These are phyloP conservation scores for Cebidichthys violaceus DNA, from an alignment of 2,113 vertebrate species.

Conservation along the genomic window DNA sequence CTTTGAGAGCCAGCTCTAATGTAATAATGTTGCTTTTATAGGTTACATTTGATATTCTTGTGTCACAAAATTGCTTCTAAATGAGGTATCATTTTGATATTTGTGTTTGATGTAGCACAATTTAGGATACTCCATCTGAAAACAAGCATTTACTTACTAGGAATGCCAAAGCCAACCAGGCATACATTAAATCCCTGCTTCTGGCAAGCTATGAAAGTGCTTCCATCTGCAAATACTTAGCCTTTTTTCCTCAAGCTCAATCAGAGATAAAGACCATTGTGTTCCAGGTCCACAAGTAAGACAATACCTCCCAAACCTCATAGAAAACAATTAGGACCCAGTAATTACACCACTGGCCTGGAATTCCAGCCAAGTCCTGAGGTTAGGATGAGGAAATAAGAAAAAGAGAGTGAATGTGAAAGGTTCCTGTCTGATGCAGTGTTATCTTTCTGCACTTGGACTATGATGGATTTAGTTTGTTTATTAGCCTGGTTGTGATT, in stretches of 20 bases:
- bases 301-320: conserved; percentile 76
- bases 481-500: conserved; percentile 68
- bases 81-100: conserved; percentile 63
- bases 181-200: conserved; percentile 74
- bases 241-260: conserved; percentile 64
- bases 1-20: conserved; percentile 46
- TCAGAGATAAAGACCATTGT: conserved; percentile 77
- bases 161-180: conserved; percentile 68
- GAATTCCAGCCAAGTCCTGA: conserved; percentile 68
- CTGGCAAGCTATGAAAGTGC: conserved; percentile 71
- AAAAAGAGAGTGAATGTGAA: conserved; percentile 54
- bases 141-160: conserved; percentile 64
- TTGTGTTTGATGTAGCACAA: conserved; percentile 57
- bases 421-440: conserved; percentile 62
- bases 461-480: conserved; percentile 43
- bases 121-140: conserved; percentile 62
- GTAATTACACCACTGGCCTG: conserved; percentile 73
- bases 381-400: conserved; percentile 36
- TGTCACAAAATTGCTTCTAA: conserved; percentile 52
- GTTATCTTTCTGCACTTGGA: conserved; percentile 62
- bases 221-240: conserved; percentile 80
- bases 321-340: conserved; percentile 76
- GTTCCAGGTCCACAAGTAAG: conserved; percentile 71
- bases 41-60: conserved; percentile 58
- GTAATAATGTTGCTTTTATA: conserved; percentile 44